Evolutionary conservation across 2,113 vertebrate genomes (phyloP), one percentile per base, ranked within the genome.

Genomic region (Atractosteus spatula): DNA sequence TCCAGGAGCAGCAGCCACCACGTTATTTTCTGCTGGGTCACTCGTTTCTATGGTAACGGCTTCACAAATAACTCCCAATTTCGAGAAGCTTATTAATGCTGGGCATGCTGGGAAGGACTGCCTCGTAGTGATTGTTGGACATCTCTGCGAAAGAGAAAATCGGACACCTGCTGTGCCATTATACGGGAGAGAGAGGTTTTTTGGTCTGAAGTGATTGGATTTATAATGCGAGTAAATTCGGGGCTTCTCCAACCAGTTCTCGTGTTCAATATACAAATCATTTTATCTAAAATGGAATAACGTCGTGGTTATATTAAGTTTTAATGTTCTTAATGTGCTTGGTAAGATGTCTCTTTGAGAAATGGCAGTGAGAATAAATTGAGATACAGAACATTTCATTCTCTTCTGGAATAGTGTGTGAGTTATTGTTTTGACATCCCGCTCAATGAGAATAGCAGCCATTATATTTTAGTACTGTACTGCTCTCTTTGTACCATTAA

Each of bases 41-140:
- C 45, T 8, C 3, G 72, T 68, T 42, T 68, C 72, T 66, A 74
- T 74, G 72, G 72, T 14, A 29, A 68, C 42, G 3, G 14, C 56
- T 47, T 14, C n/a, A 7, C 41, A 14, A 66, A n/a, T 41, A 51
- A 11, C 29, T 43, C 61, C 10, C 62, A 17, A 41, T 62, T 41
- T 43, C 13, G n/a, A 6, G 42, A 43, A 63, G 63, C 29, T 11
- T 43, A n/a, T 72, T 45, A 42, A 17, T 55, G 4, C 55, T 29
- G 41, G 41, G 43, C 63, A 56, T 44, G 64, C 64, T 59, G 62
- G n/a, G 14, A 11, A 67, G 55, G 42, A 14, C 63, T 29, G 11
- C 14, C 64, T 67, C 51, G n/a, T 51, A 65, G 13, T 41, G n/a
- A n/a, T 68, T 10, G 12, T 61, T 62, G 47, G 66, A 41, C n/a